Evolutionary conservation across 2,888 invertebrate genomes (phyloP).

Genomic region (Temnothorax unifasciatus): DNA sequence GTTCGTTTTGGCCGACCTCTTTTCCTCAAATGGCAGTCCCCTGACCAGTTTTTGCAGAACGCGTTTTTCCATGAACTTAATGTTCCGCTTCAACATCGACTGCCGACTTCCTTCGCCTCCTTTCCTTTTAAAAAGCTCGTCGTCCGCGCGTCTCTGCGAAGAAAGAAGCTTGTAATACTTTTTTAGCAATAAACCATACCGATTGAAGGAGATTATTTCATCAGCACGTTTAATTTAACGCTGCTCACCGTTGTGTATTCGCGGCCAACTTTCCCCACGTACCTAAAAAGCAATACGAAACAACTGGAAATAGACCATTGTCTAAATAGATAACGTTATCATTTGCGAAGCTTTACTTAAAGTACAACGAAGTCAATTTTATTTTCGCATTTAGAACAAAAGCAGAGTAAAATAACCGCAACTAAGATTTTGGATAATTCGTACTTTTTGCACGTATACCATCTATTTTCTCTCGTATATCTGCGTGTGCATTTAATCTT

Average conservation of each 20-base stretch:
- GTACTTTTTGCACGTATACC: background rate
- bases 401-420: background rate
- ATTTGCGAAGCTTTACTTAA: background rate
- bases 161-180: slow-evolving; percentile 1
- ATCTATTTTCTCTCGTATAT: background rate
- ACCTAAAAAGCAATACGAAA: background rate
- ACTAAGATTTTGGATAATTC: background rate
- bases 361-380: background rate
- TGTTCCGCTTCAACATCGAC: slow-evolving; percentile 48
- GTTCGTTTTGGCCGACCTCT: slow-evolving; percentile 30
- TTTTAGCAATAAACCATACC: background rate
- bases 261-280: background rate
- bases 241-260: background rate
- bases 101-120: slow-evolving; percentile 28
- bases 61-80: slow-evolving; percentile 51
- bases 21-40: slow-evolving; percentile 45
- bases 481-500: slow-evolving; percentile 6
- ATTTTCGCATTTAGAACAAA: background rate
- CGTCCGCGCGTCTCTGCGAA: background rate
- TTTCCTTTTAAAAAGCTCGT: slow-evolving; percentile 36
- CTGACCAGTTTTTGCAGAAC: slow-evolving; percentile 53
- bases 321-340: background rate
- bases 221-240: slow-evolving; percentile 7
- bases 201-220: background rate
- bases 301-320: background rate